Percentiles rank a stretch among this genome's conserved stretches.
phyloP scores from a whole-genome alignment of 2,888 invertebrate species.

The Agrochola circellaris region DNA sequence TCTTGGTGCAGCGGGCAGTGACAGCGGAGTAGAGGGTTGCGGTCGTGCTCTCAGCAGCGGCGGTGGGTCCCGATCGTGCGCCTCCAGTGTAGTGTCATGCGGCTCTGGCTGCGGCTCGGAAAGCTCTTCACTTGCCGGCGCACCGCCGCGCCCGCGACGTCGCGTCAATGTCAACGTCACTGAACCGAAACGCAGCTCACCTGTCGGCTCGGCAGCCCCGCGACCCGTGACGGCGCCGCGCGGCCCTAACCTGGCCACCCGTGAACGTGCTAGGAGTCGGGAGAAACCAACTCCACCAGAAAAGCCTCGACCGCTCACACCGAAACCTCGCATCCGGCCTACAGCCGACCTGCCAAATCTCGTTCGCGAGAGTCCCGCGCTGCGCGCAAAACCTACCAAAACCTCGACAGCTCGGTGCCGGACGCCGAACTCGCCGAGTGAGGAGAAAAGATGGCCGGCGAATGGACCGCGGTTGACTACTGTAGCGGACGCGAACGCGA shows the following conservation, averaged over 20 bases:
- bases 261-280: conserved; percentile 91
- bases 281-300: conserved; percentile 90
- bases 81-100: conserved; percentile 94
- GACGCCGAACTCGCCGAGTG: conserved; percentile 92
- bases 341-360: conserved; percentile 90
- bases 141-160: conserved; percentile 86
- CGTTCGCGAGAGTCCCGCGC: conserved; percentile 86
- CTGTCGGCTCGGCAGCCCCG: conserved; percentile 89
- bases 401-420: conserved; percentile 91
- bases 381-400: conserved; percentile 87
- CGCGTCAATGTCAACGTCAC: conserved; percentile 91
- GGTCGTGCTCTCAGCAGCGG: conserved; percentile 93
- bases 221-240: conserved; percentile 88
- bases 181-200: conserved; percentile 89
- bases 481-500: conserved; percentile 79
- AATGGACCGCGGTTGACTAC: conserved; percentile 84
- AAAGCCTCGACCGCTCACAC: conserved; percentile 85
- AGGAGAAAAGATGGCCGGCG: conserved; percentile 94
- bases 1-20: conserved; percentile 93
- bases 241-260: conserved; percentile 88
- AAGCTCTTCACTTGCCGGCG: conserved; percentile 93
- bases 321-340: conserved; percentile 87
- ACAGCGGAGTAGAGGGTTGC: conserved; percentile 95
- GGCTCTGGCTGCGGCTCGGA: conserved; percentile 95
- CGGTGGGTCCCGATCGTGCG: conserved; percentile 93